Evolutionary conservation across 2,113 vertebrate genomes (phyloP).

Genomic region (Dolichotis patagonum): DNA sequence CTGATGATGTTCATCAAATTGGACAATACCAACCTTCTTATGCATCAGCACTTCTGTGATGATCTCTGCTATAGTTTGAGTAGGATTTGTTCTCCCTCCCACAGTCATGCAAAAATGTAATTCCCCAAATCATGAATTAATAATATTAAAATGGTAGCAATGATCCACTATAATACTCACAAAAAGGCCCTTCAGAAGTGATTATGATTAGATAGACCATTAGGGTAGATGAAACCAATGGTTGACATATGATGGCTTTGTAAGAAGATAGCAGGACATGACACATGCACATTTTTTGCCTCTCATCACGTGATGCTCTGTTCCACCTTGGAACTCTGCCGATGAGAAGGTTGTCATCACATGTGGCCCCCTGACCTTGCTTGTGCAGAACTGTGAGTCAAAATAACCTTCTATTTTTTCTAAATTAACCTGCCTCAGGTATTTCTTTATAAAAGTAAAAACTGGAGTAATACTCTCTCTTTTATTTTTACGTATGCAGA

Average conservation of each 20-base stretch:
- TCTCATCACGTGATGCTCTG: background rate
- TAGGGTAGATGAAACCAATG: background rate
- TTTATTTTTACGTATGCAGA: too few relatives aligned
- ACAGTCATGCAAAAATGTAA: background rate
- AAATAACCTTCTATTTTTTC: background rate
- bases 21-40: background rate
- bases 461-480: too few relatives aligned
- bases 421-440: background rate
- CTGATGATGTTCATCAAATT: background rate
- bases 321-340: background rate
- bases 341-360: background rate
- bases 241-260: background rate
- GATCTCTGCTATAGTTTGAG: background rate
- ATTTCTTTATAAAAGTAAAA: background rate
- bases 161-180: background rate
- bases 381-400: background rate
- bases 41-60: too few relatives aligned
- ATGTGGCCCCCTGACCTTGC: background rate
- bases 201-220: background rate
- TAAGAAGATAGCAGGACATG: background rate
- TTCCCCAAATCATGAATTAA: too few relatives aligned
- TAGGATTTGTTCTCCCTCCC: background rate
- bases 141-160: background rate
- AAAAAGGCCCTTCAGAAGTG: background rate
- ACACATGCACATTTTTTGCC: accelerated